Evolutionary conservation across 2,888 invertebrate genomes (phyloP), one percentile per base, ranked within the genome.

Genomic region (Mythimna albipuncta): DNA sequence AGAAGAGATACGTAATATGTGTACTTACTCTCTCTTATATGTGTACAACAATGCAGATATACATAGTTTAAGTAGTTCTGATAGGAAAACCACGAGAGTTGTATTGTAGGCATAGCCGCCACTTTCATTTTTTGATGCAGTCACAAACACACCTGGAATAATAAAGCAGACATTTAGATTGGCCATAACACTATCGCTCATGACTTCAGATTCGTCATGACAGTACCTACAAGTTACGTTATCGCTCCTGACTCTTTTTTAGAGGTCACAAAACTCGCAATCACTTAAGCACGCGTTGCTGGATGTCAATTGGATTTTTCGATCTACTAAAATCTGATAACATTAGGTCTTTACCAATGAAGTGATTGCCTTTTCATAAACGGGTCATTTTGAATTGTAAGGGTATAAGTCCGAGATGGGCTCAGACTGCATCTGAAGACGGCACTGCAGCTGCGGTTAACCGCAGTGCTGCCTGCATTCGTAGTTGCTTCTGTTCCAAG

Each of bases 91-190:
- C 55, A 99, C 99, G 26, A 98, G 97, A 2, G 98, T 97, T 47
- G 98, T 98, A 89, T 98, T 99, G 91, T 99, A 99, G 82, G 97
- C 97, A 93, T 99, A 99, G 50, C 97, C 97, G 88, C 98, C 98
- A 91, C 98, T 97, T 65, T 97, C 96, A 83, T 97, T 97, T 94
- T 99, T 99, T 1, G 99, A 99, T 82, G 98, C 98, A 64, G 98
- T 99, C 21, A 99, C 98, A 88, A 99, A 97, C 83, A 99, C 98
- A 89, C 99, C 99, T 99, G 91, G 6, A 97, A 97, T 79, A 7
- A 64, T 2, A 66, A 62, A 35, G 5, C 7, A 11, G 35, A 13
- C 1, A 21, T 70, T 50, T 16, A 69, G 13, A 35, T 35, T 0
- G 2, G 50, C 26, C 1, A 0, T 21, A 32, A 55, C 32, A 35